Evolutionary conservation across 2,113 vertebrate genomes (phyloP).

Genomic region (Mohoua ochrocephala): DNA sequence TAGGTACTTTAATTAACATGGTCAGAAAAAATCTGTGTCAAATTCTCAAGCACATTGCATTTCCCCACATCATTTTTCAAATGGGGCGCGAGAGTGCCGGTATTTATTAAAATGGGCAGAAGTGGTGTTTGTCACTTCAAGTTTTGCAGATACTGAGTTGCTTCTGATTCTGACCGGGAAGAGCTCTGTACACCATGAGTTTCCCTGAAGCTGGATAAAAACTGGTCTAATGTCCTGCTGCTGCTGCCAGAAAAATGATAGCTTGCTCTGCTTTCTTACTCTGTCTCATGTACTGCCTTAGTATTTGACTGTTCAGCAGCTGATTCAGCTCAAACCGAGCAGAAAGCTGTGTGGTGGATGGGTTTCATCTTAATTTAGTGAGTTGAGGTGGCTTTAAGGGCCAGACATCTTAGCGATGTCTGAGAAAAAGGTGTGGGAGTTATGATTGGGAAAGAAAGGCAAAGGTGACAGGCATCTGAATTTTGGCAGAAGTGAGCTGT

Average conservation of each 20-base stretch:
- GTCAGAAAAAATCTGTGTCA: not conserved
- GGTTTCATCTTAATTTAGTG: not conserved
- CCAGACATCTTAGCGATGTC: not conserved
- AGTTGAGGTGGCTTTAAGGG: not conserved
- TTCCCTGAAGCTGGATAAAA: not conserved
- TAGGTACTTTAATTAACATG: not conserved
- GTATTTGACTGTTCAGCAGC: not conserved
- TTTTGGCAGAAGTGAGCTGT: not conserved
- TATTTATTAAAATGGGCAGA: not conserved
- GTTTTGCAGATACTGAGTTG: not conserved
- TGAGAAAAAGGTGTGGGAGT: not conserved
- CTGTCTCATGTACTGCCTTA: not conserved
- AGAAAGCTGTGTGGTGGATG: not conserved
- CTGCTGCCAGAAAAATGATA: not conserved
- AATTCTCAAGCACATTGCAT: not conserved
- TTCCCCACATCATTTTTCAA: not conserved
- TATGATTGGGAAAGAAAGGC: not conserved
- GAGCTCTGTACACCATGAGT: not conserved
- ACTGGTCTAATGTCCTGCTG: not conserved
- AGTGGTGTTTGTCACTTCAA: not conserved
- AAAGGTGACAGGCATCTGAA: not conserved
- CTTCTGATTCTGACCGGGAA: not conserved
- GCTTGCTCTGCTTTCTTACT: not conserved
- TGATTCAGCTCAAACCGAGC: not conserved
- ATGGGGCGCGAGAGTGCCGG: accelerated